phyloP scores from a whole-genome alignment of 2,888 invertebrate genomes.

The Melanargia galathea region DNA sequence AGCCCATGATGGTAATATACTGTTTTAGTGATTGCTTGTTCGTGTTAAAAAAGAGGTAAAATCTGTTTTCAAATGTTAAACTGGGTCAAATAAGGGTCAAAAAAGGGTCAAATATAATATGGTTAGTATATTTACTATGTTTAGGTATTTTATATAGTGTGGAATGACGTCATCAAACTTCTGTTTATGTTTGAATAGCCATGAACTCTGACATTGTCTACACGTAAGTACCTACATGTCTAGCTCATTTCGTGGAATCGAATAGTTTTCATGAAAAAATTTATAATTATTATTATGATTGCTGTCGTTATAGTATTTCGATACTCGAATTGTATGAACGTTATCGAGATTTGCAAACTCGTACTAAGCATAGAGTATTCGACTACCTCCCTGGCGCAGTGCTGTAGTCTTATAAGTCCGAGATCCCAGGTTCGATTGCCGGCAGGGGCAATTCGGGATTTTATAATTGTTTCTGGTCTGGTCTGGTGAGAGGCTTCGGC shows the following conservation, averaged over 20 bases:
- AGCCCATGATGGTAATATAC: slow-evolving; percentile 34
- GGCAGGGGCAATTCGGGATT: too few relatives aligned
- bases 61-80: slow-evolving; percentile 27
- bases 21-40: slow-evolving; percentile 31
- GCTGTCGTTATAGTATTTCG: too few relatives aligned
- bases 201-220: slow-evolving; percentile 16
- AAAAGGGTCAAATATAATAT: too few relatives aligned
- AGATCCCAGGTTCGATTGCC: too few relatives aligned
- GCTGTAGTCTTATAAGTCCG: too few relatives aligned
- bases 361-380: too few relatives aligned
- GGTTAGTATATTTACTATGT: slow-evolving; percentile 14
- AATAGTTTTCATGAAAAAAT: not conserved
- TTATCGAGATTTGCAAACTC: too few relatives aligned
- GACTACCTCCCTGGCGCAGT: too few relatives aligned
- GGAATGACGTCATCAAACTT: slow-evolving; percentile 4
- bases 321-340: too few relatives aligned
- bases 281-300: too few relatives aligned
- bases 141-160: slow-evolving; percentile 10
- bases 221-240: not conserved
- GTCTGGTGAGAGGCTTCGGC: too few relatives aligned
- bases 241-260: not conserved
- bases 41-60: slow-evolving; percentile 37
- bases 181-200: slow-evolving; percentile 10
- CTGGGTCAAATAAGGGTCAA: slow-evolving; percentile 36
- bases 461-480: too few relatives aligned